Evolutionary conservation across 2,888 invertebrate genomes (phyloP).

Genomic region (Harpagoxenus sublaevis): DNA sequence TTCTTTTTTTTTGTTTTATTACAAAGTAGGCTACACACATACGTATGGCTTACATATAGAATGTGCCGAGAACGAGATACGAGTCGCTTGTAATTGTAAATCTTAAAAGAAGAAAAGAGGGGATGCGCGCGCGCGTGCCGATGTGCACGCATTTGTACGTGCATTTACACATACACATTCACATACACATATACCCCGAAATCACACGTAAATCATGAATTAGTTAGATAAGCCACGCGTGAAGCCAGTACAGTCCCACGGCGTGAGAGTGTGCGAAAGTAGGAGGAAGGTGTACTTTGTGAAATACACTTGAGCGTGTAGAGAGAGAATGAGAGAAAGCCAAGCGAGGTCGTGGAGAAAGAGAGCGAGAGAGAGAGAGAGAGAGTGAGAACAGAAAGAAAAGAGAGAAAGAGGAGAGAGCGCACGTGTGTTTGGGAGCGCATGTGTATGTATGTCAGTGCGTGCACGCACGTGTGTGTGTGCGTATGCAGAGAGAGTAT

Average conservation of each 20-base stretch:
- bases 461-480: no score
- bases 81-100: conserved; percentile 2
- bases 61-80: conserved; percentile 24
- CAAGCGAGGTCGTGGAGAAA: conserved; percentile 3
- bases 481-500: no score
- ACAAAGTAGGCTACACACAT: conserved; percentile 2
- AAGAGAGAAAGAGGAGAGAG: conserved; percentile 35
- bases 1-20: conserved; percentile 3
- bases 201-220: conserved; percentile 77
- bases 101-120: conserved; percentile 38
- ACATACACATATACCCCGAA: conserved; percentile 29
- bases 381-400: conserved; percentile 6
- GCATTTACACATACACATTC: conserved; percentile 46
- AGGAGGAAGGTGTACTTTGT: conserved; percentile 60
- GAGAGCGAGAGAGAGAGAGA: conserved; percentile 23
- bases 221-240: conserved; percentile 81
- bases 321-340: conserved; percentile 30
- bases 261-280: conserved; percentile 75
- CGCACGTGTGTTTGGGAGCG: not conserved
- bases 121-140: conserved; percentile 41
- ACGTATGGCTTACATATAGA: not conserved
- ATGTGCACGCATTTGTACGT: conserved; percentile 34
- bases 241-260: conserved; percentile 83
- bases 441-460: conserved; percentile 21
- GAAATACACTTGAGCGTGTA: conserved; percentile 58